Evolutionary conservation across 2,113 vertebrate genomes (phyloP).

Genomic region (Tachycineta bicolor): DNA sequence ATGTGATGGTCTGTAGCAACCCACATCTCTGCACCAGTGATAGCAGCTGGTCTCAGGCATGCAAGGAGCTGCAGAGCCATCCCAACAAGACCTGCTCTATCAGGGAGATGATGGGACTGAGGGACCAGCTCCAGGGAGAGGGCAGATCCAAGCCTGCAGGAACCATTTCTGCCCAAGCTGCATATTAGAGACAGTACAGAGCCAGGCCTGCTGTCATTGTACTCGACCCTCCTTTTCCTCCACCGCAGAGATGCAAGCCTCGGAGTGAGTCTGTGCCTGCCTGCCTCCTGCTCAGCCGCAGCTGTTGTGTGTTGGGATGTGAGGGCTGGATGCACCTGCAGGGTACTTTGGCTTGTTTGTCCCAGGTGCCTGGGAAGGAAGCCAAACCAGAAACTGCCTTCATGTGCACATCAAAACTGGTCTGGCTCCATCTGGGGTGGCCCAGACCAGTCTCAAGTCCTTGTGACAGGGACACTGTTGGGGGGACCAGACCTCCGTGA

Average conservation of each 20-base stretch:
- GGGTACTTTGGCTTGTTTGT: background rate
- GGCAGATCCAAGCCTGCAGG: background rate
- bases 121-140: background rate
- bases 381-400: background rate
- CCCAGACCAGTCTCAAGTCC: background rate
- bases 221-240: accelerated
- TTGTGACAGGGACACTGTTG: background rate
- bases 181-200: background rate
- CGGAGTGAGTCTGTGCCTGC: background rate
- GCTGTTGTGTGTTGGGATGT: background rate
- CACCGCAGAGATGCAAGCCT: background rate
- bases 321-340: background rate
- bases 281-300: accelerated
- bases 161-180: background rate
- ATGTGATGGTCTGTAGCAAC: background rate
- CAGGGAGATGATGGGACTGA: background rate
- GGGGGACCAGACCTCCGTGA: background rate
- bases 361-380: background rate
- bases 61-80: background rate
- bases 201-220: background rate
- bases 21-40: background rate
- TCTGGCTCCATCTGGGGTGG: background rate
- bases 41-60: background rate
- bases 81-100: background rate
- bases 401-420: accelerated